Conservation (phyloP, 2,888 invertebrate species). For the Mystacides longicornis region DNA sequence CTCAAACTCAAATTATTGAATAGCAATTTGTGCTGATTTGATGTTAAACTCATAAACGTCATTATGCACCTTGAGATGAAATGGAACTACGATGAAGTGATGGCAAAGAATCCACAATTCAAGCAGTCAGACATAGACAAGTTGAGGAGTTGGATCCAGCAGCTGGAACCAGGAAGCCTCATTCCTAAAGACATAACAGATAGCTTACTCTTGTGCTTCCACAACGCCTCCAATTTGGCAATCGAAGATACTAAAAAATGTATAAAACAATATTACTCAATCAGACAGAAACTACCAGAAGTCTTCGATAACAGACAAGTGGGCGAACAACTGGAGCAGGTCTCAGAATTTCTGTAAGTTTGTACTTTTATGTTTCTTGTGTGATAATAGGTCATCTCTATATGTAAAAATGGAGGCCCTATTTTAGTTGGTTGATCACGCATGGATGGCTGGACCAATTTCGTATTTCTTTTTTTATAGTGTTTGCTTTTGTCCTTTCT, state of each 20-base stretch:
- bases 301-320: constrained; percentile 54
- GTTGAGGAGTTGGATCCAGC: constrained; percentile 43
- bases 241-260: constrained; percentile 54
- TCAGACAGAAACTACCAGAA: constrained; percentile 53
- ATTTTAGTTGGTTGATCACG: too few relatives aligned
- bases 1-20: too few relatives aligned
- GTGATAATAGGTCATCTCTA: too few relatives aligned
- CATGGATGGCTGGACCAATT: too few relatives aligned
- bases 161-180: constrained; percentile 34
- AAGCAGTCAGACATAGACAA: constrained; percentile 44
- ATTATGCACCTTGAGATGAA: constrained; percentile 35
- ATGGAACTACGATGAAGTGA: constrained; percentile 40
- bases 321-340: constrained; percentile 43
- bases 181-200: constrained; percentile 48
- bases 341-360: too few relatives aligned
- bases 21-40: too few relatives aligned
- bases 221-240: constrained; percentile 57
- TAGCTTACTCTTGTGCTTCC: constrained; percentile 58
- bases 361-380: too few relatives aligned
- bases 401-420: too few relatives aligned
- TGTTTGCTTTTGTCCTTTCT: too few relatives aligned
- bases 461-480: too few relatives aligned
- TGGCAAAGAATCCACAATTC: constrained; percentile 43
- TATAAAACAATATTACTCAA: constrained; percentile 54
- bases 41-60: too few relatives aligned